phyloP scores from a whole-genome alignment of 2,113 vertebrate species.

The Leptodactylus fuscus region DNA sequence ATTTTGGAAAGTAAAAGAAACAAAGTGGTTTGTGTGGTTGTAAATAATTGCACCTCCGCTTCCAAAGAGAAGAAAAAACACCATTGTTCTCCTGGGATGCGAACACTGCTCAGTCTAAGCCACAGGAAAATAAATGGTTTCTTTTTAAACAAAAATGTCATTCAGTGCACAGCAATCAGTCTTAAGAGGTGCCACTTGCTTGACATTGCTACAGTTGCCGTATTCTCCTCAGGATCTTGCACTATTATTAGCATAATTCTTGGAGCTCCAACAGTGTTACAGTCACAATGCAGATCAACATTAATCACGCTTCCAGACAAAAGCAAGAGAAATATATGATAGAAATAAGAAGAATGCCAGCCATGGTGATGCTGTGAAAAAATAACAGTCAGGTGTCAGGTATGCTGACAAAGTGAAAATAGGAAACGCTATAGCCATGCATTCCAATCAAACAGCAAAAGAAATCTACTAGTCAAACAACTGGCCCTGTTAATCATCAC shows the following conservation, averaged over 20 bases:
- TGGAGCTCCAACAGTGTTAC: conserved; percentile 67
- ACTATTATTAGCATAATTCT: conserved; percentile 66
- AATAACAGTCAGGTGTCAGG: conserved; percentile 65
- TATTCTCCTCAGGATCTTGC: conserved; percentile 65
- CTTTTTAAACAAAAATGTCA: conserved; percentile 68
- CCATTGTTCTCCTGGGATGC: conserved; percentile 65
- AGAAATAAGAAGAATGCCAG: conserved; percentile 64
- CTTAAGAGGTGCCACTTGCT: conserved; percentile 68
- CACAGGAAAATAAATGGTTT: conserved; percentile 70
- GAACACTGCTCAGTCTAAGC: conserved; percentile 68
- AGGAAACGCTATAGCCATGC: conserved; percentile 4
- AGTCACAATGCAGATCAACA: conserved; percentile 65
- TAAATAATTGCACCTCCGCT: conserved; percentile 65
- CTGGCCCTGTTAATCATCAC: conserved; percentile 61
- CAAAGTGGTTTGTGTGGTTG: conserved; percentile 61
- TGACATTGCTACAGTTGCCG: conserved; percentile 64
- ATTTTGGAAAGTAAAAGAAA: conserved; percentile 58
- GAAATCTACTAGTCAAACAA: conserved; percentile 63
- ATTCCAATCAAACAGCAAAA: conserved; percentile 61
- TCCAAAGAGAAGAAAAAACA: conserved; percentile 54
- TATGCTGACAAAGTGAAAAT: conserved; percentile 59
- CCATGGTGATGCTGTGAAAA: conserved; percentile 64
- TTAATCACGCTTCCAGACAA: conserved; percentile 69
- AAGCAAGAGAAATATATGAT: conserved; percentile 66
- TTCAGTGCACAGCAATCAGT: conserved; percentile 69